Evolutionary conservation across 1,140 invertebrate species (phyloP).

Genomic region (Harpegnathos saltator): DNA sequence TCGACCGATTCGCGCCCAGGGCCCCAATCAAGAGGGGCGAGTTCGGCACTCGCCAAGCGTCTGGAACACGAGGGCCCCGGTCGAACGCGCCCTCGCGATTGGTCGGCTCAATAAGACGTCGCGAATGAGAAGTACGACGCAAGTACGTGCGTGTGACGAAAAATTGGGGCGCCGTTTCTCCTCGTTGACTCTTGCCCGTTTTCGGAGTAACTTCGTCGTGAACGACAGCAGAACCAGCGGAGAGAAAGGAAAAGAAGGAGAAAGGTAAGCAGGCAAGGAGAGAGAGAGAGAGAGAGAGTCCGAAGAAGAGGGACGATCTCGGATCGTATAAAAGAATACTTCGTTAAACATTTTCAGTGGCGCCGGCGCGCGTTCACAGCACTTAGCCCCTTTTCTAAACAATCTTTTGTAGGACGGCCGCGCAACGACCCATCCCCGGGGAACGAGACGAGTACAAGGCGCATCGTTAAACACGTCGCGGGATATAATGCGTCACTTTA

Average conservation of each 20-base stretch:
- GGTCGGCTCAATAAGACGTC: too few relatives aligned
- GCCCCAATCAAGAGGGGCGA: too few relatives aligned
- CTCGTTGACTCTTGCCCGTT: neutral
- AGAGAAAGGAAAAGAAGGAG: neutral
- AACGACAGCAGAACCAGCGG: too few relatives aligned
- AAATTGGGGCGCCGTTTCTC: neutral
- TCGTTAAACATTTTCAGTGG: constrained; percentile 20
- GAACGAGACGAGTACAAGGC: constrained; percentile 49
- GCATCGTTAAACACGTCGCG: constrained; percentile 58
- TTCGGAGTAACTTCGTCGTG: neutral
- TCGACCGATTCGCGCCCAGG: too few relatives aligned
- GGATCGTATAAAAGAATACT: neutral
- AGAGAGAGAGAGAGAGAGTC: too few relatives aligned
- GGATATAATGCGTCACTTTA: constrained; percentile 57
- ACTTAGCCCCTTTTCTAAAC: constrained; percentile 22
- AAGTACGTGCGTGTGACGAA: neutral
- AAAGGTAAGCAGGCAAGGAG: too few relatives aligned
- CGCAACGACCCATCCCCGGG: constrained; percentile 27
- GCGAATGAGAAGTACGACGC: neutral
- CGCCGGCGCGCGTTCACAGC: neutral
- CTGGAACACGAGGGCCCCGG: too few relatives aligned
- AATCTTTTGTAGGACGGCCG: constrained; percentile 31
- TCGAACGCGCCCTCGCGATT: too few relatives aligned
- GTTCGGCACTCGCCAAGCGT: too few relatives aligned
- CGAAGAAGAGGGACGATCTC: neutral